Base-by-base conservation (phyloP, 2,888 invertebrate species). In the Cyclophora punctaria region DNA sequence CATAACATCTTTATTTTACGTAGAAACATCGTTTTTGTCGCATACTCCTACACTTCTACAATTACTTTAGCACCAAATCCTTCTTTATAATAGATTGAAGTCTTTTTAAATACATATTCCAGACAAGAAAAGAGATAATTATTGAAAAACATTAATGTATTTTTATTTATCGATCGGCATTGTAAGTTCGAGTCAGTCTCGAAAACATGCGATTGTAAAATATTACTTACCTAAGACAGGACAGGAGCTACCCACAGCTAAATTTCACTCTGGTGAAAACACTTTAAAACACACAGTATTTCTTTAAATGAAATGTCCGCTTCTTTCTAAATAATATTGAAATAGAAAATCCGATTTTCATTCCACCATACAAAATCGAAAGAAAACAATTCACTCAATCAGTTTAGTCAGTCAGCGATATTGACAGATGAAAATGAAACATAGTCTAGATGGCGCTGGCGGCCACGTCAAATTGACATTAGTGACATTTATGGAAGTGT, bases 161-260 rank as follows among this genome's bases (percentile, higher is more conserved):
- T 59, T 77, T 57, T 51, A 37, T 42, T 45, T 84, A 86, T 86
- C 82, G 86, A 86, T 86, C 83, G 82, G 70, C 66, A 75, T 67
- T 73, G 73, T 67, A 66, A 35, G 48, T 50, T 47, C 51, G 45
- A 50, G 48, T 53, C 43, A 20, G 47, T 50, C 48, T 47, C 46
- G 37, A 53, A 41, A 46, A 49, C 42, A 47, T 41, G 35, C 37
- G 6, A 3, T 35, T 34, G 34, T 34, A 7, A 46, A 49, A 41
- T 37, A 45, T 3, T 50, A 52, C 55, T 50, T 52, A 52, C 48
- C 37, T 37, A 20, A 48, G 20, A 43, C 43, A 52, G 45, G 45
- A 51, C 4, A 4, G 37, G 4, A 5, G 37, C 37, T 1, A 5
- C 37, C 5, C 37, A 37, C 37, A 37, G 37, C 5, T 37, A 37